These are phyloP conservation scores for Octonoba sinensis DNA, from an alignment of 2,888 invertebrate genomes.

Conservation along the genomic window DNA sequence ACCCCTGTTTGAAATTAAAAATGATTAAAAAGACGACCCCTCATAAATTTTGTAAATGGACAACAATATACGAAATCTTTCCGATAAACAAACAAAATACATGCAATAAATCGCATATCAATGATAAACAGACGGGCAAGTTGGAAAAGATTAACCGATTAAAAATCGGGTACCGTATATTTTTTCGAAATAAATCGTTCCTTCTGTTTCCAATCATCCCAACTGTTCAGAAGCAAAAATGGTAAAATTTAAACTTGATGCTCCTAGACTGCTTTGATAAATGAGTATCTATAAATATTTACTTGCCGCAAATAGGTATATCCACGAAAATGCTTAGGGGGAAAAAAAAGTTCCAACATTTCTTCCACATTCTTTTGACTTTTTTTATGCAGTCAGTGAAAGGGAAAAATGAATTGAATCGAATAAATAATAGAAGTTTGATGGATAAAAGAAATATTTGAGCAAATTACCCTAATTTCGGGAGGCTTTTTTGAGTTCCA, in stretches of 20 bases:
- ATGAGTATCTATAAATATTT: constrained; percentile 50
- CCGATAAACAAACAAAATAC: too few relatives aligned
- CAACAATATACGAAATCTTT: too few relatives aligned
- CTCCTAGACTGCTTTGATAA: constrained; percentile 24
- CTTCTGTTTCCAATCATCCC: too few relatives aligned
- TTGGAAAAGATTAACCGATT: too few relatives aligned
- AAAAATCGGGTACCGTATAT: too few relatives aligned
- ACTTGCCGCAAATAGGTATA: constrained; percentile 16
- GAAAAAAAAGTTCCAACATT: constrained; percentile 7
- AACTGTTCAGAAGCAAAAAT: too few relatives aligned
- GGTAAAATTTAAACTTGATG: background rate
- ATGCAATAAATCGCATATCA: too few relatives aligned
- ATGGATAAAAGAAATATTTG: constrained; percentile 27
- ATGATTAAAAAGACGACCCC: too few relatives aligned
- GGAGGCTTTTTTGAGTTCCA: constrained; percentile 17
- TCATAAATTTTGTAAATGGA: too few relatives aligned
- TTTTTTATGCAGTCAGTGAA: constrained; percentile 1
- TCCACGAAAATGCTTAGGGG: background rate
- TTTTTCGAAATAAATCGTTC: too few relatives aligned
- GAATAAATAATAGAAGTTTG: constrained; percentile 21
- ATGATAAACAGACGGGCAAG: too few relatives aligned
- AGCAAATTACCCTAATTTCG: constrained; percentile 35
- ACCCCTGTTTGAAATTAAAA: too few relatives aligned
- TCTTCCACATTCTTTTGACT: constrained; percentile 1
- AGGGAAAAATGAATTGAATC: constrained; percentile 14